Percentiles rank a stretch among this genome's conserved stretches.
phyloP scores from a whole-genome alignment of 2,888 invertebrate genomes.

The Apodemia zela region DNA sequence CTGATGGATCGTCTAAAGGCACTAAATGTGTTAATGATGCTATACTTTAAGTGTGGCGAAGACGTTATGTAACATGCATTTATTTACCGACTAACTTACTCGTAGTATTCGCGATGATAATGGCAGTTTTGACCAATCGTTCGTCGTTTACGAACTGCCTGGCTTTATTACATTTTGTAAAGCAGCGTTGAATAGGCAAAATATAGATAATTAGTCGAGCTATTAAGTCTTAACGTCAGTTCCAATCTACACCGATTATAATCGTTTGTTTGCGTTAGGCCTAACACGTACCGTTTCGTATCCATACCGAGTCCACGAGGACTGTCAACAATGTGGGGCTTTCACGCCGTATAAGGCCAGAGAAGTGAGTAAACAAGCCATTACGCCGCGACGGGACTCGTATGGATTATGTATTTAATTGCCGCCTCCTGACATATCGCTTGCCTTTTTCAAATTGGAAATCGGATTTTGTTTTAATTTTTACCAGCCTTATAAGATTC shows the following conservation, averaged over 20 bases:
- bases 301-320: constrained; percentile 53
- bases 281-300: constrained; percentile 48
- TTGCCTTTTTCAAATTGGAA: constrained; percentile 21
- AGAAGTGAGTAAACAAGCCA: constrained; percentile 65
- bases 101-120: too few relatives aligned
- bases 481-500: constrained; percentile 19
- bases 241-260: constrained; percentile 1
- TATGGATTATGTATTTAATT: constrained; percentile 72
- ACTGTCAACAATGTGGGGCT: constrained; percentile 71
- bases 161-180: too few relatives aligned
- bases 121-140: too few relatives aligned
- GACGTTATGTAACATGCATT: too few relatives aligned
- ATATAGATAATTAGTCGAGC: too few relatives aligned
- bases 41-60: too few relatives aligned
- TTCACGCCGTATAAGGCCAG: constrained; percentile 73
- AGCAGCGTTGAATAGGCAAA: too few relatives aligned
- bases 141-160: too few relatives aligned
- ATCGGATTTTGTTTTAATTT: constrained; percentile 26
- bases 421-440: constrained; percentile 50
- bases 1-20: too few relatives aligned
- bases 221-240: too few relatives aligned
- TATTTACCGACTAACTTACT: too few relatives aligned
- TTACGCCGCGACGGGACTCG: constrained; percentile 56
- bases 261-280: constrained; percentile 12
- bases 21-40: too few relatives aligned